Conservation (phyloP, 1,140 invertebrate species). For the Dryas iulia region DNA sequence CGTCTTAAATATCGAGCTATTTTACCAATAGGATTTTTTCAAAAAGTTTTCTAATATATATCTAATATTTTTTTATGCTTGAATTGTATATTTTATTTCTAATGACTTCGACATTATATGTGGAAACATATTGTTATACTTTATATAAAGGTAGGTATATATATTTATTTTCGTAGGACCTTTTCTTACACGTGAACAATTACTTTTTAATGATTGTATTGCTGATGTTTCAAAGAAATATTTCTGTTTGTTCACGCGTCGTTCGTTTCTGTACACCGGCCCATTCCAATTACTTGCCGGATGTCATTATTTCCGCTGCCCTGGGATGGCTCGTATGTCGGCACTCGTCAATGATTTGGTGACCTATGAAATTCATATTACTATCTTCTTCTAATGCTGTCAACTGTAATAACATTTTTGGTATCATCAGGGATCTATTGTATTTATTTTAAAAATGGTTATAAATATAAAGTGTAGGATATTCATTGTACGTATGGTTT, state of each 20-base stretch:
- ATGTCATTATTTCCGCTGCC: constrained; percentile 70
- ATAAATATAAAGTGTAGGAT: background rate
- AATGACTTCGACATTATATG: no score
- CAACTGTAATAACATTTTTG: constrained; percentile 23
- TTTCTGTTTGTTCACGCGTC: constrained; percentile 4
- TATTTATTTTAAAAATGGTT: background rate
- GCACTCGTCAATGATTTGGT: constrained; percentile 49
- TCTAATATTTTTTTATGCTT: no score
- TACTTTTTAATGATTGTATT: background rate
- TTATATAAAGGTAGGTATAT: no score
- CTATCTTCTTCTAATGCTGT: background rate
- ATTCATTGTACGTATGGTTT: background rate
- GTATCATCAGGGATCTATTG: no score
- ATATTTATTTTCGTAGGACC: background rate
- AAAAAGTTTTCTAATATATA: no score
- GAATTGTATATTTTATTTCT: no score
- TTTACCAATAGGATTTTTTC: no score
- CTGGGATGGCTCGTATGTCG: constrained; percentile 45
- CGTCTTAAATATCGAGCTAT: no score
- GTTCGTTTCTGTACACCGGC: constrained; percentile 36
- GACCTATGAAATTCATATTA: constrained; percentile 53
- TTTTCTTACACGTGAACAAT: constrained; percentile 1
- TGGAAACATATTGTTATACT: no score
- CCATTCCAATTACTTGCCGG: constrained; percentile 69
- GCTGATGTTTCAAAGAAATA: background rate